phyloP scores from a whole-genome alignment of 1,140 invertebrate genomes.

The Eriocheir sinensis region DNA sequence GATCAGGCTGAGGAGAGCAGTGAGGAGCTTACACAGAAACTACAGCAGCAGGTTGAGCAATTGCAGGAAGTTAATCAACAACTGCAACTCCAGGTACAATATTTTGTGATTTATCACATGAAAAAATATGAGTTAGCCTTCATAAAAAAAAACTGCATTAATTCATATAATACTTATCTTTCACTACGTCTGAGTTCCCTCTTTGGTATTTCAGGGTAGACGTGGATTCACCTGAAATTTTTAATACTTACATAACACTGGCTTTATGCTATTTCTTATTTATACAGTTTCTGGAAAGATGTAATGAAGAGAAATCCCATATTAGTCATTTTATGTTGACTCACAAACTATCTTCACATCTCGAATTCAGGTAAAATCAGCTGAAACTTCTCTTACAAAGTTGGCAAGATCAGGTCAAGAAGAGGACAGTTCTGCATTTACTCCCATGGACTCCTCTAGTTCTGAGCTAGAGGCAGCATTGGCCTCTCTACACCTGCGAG shows the following conservation, averaged over 20 bases:
- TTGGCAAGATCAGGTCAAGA: constrained; percentile 60
- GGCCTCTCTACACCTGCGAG: constrained; percentile 93
- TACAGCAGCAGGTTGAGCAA: constrained; percentile 54
- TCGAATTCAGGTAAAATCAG: constrained; percentile 72
- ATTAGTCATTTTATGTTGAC: neutral
- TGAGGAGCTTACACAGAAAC: constrained; percentile 27
- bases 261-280: no score
- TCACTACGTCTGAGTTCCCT: no score
- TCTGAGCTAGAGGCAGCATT: constrained; percentile 90
- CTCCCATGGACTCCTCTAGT: neutral
- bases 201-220: no score
- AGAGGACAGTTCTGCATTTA: constrained; percentile 43
- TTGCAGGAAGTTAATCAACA: constrained; percentile 64
- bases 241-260: no score
- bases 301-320: no score
- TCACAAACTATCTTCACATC: neutral
- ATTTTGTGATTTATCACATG: no score
- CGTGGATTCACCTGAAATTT: no score
- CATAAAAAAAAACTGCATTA: no score
- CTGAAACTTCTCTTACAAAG: constrained; percentile 75
- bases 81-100: constrained; percentile 49
- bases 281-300: no score
- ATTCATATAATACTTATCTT: no score
- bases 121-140: no score
- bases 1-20: constrained; percentile 63